Conservation (phyloP, 1,140 invertebrate genomes). For the Eriocheir sinensis region DNA sequence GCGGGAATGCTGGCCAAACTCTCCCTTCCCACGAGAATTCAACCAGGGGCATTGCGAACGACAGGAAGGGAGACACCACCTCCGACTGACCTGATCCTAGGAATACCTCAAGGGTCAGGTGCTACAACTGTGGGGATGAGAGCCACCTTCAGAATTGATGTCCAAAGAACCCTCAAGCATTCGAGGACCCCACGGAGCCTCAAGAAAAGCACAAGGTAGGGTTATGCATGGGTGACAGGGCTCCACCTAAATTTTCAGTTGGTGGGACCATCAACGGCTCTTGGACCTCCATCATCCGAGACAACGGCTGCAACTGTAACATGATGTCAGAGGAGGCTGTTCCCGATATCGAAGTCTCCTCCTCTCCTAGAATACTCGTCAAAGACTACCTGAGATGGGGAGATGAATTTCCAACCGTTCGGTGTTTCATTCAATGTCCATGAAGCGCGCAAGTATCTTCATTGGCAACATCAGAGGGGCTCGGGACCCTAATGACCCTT, state of each 20-base stretch:
- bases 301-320: too few species aligned
- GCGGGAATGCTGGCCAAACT: not conserved
- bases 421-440: too few species aligned
- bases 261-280: conserved; percentile 47
- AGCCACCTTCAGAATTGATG: not conserved
- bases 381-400: too few species aligned
- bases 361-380: too few species aligned
- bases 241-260: not conserved
- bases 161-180: conserved; percentile 9
- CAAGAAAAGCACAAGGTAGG: not conserved
- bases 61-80: not conserved
- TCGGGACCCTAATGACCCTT: not conserved
- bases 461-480: conserved; percentile 5
- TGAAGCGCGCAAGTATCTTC: conserved; percentile 34
- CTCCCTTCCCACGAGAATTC: too few species aligned
- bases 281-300: conserved; percentile 43
- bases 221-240: not conserved
- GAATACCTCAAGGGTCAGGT: not conserved
- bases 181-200: not conserved
- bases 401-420: too few species aligned
- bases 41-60: too few species aligned
- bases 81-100: not conserved
- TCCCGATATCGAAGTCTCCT: too few species aligned
- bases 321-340: too few species aligned
- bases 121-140: not conserved